These are phyloP conservation scores for Trichoplusia ni DNA, from an alignment of 1,140 invertebrate genomes.

Conservation along the genomic window DNA sequence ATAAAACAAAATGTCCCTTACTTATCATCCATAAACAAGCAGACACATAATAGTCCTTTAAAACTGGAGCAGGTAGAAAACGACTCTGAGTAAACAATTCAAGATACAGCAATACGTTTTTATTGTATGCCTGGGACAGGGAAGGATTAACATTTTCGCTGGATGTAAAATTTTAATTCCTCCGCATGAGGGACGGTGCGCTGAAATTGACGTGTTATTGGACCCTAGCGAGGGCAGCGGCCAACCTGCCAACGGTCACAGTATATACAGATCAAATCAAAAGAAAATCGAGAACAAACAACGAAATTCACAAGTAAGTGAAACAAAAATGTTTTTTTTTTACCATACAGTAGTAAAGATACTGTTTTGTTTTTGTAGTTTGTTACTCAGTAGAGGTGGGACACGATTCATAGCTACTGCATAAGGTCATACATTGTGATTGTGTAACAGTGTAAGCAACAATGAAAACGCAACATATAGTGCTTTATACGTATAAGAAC, in stretches of 20 bases:
- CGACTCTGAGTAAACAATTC: constrained; percentile 52
- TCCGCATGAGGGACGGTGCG: constrained; percentile 49
- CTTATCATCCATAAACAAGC: no score
- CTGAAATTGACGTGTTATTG: constrained; percentile 66
- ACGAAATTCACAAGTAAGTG: no score
- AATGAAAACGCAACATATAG: constrained; percentile 26
- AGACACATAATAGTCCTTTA: neutral
- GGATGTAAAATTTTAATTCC: constrained; percentile 73
- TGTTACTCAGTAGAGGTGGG: no score
- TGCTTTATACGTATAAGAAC: constrained; percentile 30
- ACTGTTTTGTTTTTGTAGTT: no score
- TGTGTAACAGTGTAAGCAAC: constrained; percentile 11
- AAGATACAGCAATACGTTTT: constrained; percentile 64
- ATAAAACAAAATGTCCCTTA: no score
- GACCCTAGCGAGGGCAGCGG: constrained; percentile 44
- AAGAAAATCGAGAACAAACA: neutral
- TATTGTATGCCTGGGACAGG: constrained; percentile 58
- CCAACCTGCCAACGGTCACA: neutral
- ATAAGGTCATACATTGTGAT: neutral
- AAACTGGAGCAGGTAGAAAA: constrained; percentile 27
- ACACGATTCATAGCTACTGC: no score
- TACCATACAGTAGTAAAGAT: no score
- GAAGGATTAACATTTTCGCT: constrained; percentile 69
- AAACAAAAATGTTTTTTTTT: no score
- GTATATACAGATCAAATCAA: constrained; percentile 5